Conservation (phyloP, 2,888 invertebrate genomes). For the Erebia ligea region DNA sequence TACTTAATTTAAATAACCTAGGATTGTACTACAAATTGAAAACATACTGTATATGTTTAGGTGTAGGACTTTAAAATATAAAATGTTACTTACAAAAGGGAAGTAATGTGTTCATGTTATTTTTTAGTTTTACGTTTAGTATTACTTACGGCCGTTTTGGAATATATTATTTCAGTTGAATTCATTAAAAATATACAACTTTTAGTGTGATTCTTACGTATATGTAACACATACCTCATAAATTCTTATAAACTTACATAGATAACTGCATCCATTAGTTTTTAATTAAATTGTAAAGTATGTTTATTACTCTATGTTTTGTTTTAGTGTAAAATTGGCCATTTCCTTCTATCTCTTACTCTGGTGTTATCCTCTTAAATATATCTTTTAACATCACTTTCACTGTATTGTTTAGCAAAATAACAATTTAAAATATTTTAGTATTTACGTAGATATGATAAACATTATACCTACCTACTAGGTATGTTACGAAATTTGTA, state of each 20-base stretch:
- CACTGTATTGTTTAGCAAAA: too few relatives aligned
- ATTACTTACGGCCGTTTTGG: background rate
- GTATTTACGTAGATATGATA: too few relatives aligned
- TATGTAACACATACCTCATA: background rate
- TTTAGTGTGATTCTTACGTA: background rate
- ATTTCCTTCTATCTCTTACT: constrained; percentile 7
- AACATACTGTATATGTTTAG: constrained; percentile 58
- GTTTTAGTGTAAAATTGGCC: constrained; percentile 1
- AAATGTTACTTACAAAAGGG: constrained; percentile 64
- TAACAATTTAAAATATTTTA: too few relatives aligned
- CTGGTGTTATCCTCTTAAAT: background rate
- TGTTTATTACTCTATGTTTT: background rate
- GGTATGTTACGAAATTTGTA: too few relatives aligned
- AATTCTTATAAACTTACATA: background rate
- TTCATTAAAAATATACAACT: background rate
- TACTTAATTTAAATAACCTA: constrained; percentile 60
- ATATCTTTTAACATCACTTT: too few relatives aligned
- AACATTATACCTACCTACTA: too few relatives aligned
- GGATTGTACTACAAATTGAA: constrained; percentile 58
- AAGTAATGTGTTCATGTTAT: constrained; percentile 58
- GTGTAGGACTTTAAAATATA: constrained; percentile 54
- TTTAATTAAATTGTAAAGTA: background rate
- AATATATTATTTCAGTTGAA: too few relatives aligned
- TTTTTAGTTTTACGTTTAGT: constrained; percentile 3
- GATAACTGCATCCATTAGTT: too few relatives aligned